Evolutionary conservation across 2,888 invertebrate species (phyloP), one percentile per base, ranked within the genome.

Genomic region (Bibio marci): DNA sequence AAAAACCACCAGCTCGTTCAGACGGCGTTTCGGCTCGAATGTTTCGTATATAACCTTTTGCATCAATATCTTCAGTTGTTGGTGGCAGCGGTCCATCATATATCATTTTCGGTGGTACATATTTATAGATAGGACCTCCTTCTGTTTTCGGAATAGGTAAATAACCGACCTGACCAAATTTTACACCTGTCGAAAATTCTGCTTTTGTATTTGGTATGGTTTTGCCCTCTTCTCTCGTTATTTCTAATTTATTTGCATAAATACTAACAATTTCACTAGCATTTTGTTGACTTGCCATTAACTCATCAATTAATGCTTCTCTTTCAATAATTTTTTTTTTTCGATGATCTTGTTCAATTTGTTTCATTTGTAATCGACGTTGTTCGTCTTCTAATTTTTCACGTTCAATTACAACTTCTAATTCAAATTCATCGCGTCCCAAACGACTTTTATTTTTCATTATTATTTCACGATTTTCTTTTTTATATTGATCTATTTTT

Each of bases 231-330:
- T 75, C 73, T 48, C 76, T 75, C 38, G 67, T 69, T 47, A 78
- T 74, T 48, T 79, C 74, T 14, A 67, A 70, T 45, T 69, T 73
- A 39, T 76, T 71, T 1, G 79, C 77, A 59, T 88, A 90, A 11
- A 78, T 79, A 45, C 76, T 80, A 1, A 94, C 64, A 49, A 94
- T 92, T 47, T 80, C 80, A 48, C 80, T 79, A 1, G 94, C 94
- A 57, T 92, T 80, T 10, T 78, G 80, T 47, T 86, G 83, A 1
- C 91, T 88, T 57, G 85, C 86, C 80, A 91, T 92, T 28, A 97
- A 66, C 56, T 95, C 92, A 60, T 95, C 92, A 42, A 97, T 91
- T 5, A 97, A 63, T 0, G 87, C 88, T 57, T 94, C 88, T 49
- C 88, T 90, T 47, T 86, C 81, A 28, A 81, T 71, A 15, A 82